Evolutionary conservation across 2,797 vertebrate species (phyloP).

Genomic region (Urosaurus nigricauda): DNA sequence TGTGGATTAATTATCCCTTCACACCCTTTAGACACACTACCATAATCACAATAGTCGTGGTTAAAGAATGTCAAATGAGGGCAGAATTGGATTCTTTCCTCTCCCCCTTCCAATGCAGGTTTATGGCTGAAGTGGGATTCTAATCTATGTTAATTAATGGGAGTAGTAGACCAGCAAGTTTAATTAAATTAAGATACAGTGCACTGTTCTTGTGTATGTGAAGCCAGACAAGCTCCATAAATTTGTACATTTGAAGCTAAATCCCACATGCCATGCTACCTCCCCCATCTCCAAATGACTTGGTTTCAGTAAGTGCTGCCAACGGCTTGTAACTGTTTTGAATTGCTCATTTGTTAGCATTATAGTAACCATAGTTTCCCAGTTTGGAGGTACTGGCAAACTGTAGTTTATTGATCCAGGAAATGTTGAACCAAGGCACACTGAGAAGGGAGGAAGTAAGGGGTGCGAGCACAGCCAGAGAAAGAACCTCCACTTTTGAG

Average conservation of each 20-base stretch:
- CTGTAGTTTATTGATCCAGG: not conserved
- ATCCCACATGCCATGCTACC: not conserved
- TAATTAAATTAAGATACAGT: conserved; percentile 29
- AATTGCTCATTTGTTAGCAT: not conserved
- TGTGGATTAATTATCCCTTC: conserved; percentile 28
- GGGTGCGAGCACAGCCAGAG: no score
- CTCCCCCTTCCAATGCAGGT: not conserved
- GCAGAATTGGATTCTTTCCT: not conserved
- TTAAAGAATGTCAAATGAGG: conserved; percentile 27
- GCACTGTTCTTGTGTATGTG: not conserved
- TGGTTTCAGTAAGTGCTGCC: not conserved
- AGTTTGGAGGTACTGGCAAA: not conserved
- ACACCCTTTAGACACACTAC: conserved; percentile 8
- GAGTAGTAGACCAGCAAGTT: conserved; percentile 35
- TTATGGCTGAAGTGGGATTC: conserved; percentile 26
- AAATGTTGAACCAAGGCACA: not conserved
- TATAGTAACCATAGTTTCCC: no score
- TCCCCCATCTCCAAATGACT: not conserved
- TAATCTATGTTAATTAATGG: conserved; percentile 36
- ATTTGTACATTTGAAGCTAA: not conserved
- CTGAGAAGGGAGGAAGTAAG: not conserved
- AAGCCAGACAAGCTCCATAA: not conserved
- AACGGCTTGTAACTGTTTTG: not conserved
- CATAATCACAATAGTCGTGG: conserved; percentile 3
- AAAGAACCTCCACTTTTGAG: no score